Evolutionary conservation across 2,888 invertebrate species (phyloP).

Genomic region (Caenorhabditis imperialis): DNA sequence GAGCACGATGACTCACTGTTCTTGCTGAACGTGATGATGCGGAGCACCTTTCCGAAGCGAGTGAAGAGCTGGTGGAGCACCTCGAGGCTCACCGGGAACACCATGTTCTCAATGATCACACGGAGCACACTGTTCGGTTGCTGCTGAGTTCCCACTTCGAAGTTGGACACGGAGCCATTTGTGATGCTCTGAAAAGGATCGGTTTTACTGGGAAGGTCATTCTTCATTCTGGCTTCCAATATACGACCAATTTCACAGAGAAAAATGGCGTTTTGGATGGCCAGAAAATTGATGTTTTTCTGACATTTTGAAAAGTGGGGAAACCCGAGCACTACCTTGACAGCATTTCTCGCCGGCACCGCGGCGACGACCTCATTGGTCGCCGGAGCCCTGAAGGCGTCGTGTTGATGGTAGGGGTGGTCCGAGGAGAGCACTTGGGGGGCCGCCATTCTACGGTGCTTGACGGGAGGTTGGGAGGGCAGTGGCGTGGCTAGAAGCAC

Average conservation of each 20-base stretch:
- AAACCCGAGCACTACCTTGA: constrained; percentile 11
- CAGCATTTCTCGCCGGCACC: constrained; percentile 15
- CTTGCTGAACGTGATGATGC: constrained; percentile 99
- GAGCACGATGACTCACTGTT: constrained; percentile 89
- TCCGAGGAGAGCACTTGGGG: constrained; percentile 42
- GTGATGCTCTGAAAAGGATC: constrained; percentile 9
- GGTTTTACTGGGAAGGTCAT: no score
- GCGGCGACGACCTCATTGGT: constrained; percentile 21
- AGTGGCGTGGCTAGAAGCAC: constrained; percentile 49
- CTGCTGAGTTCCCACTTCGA: constrained; percentile 84
- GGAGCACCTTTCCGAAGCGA: constrained; percentile 97
- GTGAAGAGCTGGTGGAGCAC: constrained; percentile 95
- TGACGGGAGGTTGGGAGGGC: constrained; percentile 27
- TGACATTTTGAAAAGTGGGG: constrained; percentile 35
- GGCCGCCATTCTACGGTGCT: constrained; percentile 43
- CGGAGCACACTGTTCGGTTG: constrained; percentile 86
- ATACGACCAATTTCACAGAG: no score
- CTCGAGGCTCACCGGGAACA: constrained; percentile 97
- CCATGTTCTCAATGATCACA: constrained; percentile 98
- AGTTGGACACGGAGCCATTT: constrained; percentile 81
- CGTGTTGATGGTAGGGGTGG: constrained; percentile 43
- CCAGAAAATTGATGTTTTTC: no score
- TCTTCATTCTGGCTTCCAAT: no score
- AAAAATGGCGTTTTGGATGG: no score
- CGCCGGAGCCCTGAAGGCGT: constrained; percentile 18